phyloP scores from a whole-genome alignment of 2,888 invertebrate species.

The Patella pellucida region DNA sequence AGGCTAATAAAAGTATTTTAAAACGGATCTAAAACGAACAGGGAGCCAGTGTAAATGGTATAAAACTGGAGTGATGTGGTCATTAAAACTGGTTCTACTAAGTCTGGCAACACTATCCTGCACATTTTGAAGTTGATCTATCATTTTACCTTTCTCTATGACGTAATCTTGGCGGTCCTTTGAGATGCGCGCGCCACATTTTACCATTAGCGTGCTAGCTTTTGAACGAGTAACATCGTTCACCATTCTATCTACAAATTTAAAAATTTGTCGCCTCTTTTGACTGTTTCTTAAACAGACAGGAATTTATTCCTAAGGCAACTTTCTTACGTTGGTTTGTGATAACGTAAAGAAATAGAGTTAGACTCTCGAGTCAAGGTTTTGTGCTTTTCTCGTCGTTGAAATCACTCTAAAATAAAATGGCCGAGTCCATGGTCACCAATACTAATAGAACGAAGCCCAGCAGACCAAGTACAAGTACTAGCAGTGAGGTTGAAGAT shows the following conservation, averaged over 20 bases:
- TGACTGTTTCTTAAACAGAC: conserved; percentile 5
- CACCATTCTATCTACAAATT: conserved; percentile 9
- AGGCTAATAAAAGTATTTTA: too few relatives aligned
- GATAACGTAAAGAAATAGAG: conserved; percentile 11
- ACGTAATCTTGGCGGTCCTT: conserved; percentile 11
- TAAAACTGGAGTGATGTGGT: too few relatives aligned
- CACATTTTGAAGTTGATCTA: too few relatives aligned
- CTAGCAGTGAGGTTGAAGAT: conserved; percentile 9
- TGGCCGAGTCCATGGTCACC: too few relatives aligned
- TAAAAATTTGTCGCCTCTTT: conserved; percentile 10
- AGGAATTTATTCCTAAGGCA: conserved; percentile 10
- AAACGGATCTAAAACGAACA: too few relatives aligned
- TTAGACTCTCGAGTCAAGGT: background rate
- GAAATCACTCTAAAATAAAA: background rate
- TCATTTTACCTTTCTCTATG: conserved; percentile 11
- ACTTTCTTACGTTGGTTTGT: conserved; percentile 10
- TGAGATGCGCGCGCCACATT: conserved; percentile 9
- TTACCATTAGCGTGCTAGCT: conserved; percentile 9
- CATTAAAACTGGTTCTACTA: too few relatives aligned
- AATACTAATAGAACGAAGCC: background rate
- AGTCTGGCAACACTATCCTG: too few relatives aligned
- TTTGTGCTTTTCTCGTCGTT: background rate
- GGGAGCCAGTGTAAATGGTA: too few relatives aligned
- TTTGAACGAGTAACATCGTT: conserved; percentile 12
- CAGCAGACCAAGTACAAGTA: background rate